Conservation (phyloP, 2,888 invertebrate species). For the Ectemnius continuus region DNA sequence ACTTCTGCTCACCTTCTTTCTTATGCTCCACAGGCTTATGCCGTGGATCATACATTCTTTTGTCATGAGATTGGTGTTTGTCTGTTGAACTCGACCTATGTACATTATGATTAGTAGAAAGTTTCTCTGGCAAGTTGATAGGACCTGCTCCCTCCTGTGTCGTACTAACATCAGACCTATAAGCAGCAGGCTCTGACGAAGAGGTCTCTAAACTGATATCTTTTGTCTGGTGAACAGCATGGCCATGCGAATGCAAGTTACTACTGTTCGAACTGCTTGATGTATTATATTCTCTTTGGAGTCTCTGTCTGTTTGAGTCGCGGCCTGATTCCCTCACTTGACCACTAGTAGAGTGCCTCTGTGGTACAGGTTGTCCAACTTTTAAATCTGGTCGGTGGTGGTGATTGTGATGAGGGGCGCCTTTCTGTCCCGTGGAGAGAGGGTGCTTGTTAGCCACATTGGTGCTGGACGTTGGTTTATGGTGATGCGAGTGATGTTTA, state of each 20-base stretch:
- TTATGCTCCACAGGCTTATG: constrained; percentile 62
- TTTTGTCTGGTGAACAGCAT: constrained; percentile 48
- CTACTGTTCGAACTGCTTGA: constrained; percentile 45
- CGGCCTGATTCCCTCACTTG: constrained; percentile 61
- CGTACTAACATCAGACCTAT: constrained; percentile 32
- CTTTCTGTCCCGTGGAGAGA: constrained; percentile 64
- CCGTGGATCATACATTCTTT: constrained; percentile 69
- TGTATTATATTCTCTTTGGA: constrained; percentile 63
- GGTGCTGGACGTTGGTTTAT: constrained; percentile 65
- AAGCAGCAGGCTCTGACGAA: constrained; percentile 38
- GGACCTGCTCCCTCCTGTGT: constrained; percentile 49
- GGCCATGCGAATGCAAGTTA: constrained; percentile 52
- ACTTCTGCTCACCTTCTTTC: constrained; percentile 66
- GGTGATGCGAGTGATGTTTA: constrained; percentile 71
- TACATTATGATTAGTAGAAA: constrained; percentile 64
- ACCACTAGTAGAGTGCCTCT: constrained; percentile 61
- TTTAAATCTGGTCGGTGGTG: constrained; percentile 71
- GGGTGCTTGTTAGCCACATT: constrained; percentile 73
- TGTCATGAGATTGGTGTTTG: constrained; percentile 64
- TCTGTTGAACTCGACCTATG: constrained; percentile 57
- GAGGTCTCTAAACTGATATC: constrained; percentile 46
- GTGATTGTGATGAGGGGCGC: constrained; percentile 69
- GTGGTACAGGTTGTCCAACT: constrained; percentile 67
- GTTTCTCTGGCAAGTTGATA: constrained; percentile 61
- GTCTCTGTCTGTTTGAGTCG: constrained; percentile 65